phyloP scores from a whole-genome alignment of 2,113 vertebrate genomes.

The Glaucidium brasilianum region DNA sequence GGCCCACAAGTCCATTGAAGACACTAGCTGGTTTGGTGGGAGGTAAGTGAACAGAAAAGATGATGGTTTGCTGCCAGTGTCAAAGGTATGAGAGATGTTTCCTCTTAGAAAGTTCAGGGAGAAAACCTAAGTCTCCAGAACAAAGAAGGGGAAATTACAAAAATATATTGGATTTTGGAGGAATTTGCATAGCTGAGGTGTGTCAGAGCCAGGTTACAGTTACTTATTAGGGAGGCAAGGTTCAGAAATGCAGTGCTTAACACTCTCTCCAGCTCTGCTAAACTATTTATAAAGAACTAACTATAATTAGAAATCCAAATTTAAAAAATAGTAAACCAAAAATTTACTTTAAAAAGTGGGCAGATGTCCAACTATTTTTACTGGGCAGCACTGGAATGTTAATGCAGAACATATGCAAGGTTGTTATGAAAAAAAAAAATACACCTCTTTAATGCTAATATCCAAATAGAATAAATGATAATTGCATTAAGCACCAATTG shows the following conservation, averaged over 20 bases:
- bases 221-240: constrained; percentile 4
- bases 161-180: constrained; percentile 48
- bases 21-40: neutral
- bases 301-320: constrained; percentile 58
- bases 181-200: neutral
- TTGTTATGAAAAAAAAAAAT: constrained; percentile 22
- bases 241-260: constrained; percentile 28
- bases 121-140: neutral
- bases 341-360: constrained; percentile 54
- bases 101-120: constrained; percentile 33
- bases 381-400: constrained; percentile 59
- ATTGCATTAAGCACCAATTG: neutral
- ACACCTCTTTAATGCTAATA: constrained; percentile 8
- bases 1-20: neutral
- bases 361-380: constrained; percentile 53
- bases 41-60: neutral
- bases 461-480: constrained; percentile 38
- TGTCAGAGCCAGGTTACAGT: constrained; percentile 17
- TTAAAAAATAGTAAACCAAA: constrained; percentile 51
- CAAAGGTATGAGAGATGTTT: constrained; percentile 40
- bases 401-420: constrained; percentile 34
- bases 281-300: constrained; percentile 53
- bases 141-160: constrained; percentile 54
- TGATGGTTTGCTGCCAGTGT: neutral
- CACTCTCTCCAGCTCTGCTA: constrained; percentile 32